Conservation (phyloP, 2,888 invertebrate species). For the Phalera bucephala region DNA sequence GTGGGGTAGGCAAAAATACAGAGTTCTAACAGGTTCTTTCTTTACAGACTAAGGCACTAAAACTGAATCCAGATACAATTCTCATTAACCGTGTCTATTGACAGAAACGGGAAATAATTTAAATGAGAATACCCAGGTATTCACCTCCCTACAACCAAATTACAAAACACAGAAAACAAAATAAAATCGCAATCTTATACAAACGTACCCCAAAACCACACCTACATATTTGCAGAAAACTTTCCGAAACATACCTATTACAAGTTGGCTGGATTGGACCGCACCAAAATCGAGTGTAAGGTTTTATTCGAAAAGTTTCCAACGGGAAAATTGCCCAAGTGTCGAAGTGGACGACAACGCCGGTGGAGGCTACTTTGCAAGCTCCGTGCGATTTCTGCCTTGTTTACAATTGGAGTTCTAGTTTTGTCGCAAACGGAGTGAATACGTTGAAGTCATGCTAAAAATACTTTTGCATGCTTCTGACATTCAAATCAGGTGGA, state of each 20-base stretch:
- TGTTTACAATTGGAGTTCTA: constrained; percentile 10
- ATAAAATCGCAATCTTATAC: constrained; percentile 2
- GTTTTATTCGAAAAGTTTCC: constrained; percentile 33
- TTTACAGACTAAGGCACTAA: too few species aligned
- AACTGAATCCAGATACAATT: too few species aligned
- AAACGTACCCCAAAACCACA: neutral
- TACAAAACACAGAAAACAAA: constrained; percentile 14
- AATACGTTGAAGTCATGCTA: neutral
- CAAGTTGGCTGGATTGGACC: constrained; percentile 27
- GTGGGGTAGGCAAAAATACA: too few species aligned
- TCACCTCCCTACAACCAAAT: too few species aligned
- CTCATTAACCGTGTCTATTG: too few species aligned
- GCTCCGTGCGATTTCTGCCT: constrained; percentile 3
- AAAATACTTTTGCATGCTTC: neutral
- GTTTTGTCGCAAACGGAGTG: neutral
- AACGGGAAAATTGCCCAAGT: constrained; percentile 26
- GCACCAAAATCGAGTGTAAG: constrained; percentile 24
- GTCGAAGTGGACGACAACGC: constrained; percentile 10
- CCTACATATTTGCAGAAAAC: constrained; percentile 23
- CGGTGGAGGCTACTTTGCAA: constrained; percentile 8
- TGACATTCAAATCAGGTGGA: too few species aligned
- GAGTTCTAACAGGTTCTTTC: too few species aligned
- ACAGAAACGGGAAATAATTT: too few species aligned
- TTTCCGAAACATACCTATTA: constrained; percentile 26
- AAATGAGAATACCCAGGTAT: too few species aligned